These are phyloP conservation scores for Monopterus albus DNA, from an alignment of 2,113 vertebrate genomes.

Conservation along the genomic window DNA sequence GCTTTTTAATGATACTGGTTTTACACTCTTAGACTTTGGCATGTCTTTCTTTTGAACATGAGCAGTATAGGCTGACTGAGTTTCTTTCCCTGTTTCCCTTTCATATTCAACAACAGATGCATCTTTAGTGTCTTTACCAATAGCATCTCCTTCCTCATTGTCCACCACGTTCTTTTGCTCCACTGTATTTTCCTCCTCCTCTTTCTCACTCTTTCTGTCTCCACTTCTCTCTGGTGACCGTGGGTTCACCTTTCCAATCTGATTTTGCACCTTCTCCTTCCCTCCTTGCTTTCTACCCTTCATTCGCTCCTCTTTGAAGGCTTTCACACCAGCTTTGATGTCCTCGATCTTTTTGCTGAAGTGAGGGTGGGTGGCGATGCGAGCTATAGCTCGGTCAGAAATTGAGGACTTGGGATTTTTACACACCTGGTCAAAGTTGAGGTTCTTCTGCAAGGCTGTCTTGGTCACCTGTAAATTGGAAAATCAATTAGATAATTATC, in stretches of 20 bases:
- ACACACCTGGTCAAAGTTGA: slow-evolving; percentile 89
- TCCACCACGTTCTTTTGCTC: slow-evolving; percentile 4
- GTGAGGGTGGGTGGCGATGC: slow-evolving; percentile 88
- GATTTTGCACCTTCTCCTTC: slow-evolving; percentile 47
- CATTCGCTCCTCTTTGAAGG: slow-evolving; percentile 89
- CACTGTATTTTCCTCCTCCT: neutral
- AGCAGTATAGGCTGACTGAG: neutral
- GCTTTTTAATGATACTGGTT: neutral
- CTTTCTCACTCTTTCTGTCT: slow-evolving; percentile 4
- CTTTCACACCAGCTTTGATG: slow-evolving; percentile 87
- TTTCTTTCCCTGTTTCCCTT: neutral
- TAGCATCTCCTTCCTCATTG: neutral
- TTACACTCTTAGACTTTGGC: slow-evolving; percentile 8
- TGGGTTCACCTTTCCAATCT: neutral
- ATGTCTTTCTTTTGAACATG: slow-evolving; percentile 21
- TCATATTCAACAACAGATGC: slow-evolving; percentile 11
- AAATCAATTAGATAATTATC: neutral
- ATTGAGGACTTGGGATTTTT: slow-evolving; percentile 86
- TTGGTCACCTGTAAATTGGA: slow-evolving; percentile 84
- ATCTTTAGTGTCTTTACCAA: slow-evolving; percentile 4
- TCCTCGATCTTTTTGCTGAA: slow-evolving; percentile 86
- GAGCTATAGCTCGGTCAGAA: slow-evolving; percentile 86
- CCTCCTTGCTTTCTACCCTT: slow-evolving; percentile 44
- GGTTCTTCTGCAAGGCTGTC: slow-evolving; percentile 86
- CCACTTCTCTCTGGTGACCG: neutral